Evolutionary conservation across 2,888 invertebrate species (phyloP).

Genomic region (Heliconius cydno): DNA sequence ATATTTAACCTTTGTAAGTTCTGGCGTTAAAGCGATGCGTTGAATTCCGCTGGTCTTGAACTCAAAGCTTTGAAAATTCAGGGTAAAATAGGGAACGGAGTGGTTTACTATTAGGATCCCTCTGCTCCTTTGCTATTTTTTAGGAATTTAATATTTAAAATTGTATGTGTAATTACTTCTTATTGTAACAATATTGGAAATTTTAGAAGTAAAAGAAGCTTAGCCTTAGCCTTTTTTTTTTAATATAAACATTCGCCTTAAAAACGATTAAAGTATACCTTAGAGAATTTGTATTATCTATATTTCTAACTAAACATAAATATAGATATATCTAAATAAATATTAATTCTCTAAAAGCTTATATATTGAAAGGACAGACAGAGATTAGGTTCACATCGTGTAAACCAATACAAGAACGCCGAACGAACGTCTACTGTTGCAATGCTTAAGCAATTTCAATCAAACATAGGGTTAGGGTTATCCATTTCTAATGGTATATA

Average conservation of each 20-base stretch:
- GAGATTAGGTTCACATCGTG: neutral
- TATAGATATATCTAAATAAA: neutral
- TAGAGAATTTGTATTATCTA: no score
- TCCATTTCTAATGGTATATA: neutral
- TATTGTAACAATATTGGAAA: no score
- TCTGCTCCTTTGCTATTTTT: no score
- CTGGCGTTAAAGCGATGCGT: no score
- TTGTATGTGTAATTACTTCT: no score
- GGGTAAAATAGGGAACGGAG: neutral
- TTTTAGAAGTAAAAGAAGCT: neutral
- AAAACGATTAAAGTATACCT: no score
- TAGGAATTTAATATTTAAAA: no score
- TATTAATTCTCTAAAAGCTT: neutral
- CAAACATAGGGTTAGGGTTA: neutral
- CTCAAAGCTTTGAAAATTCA: no score
- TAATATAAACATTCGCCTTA: no score
- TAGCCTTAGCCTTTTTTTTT: neutral
- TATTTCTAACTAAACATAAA: no score
- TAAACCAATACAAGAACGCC: conserved; percentile 4
- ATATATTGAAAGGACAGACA: neutral
- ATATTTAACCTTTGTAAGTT: no score
- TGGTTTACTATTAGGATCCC: neutral
- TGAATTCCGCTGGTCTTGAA: no score
- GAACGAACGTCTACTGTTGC: neutral
- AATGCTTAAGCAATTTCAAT: conserved; percentile 1